These are phyloP conservation scores for rabbit (Oryctolagus cuniculus) DNA, from an alignment of 2,113 vertebrate species.

Conservation along the genomic window DNA sequence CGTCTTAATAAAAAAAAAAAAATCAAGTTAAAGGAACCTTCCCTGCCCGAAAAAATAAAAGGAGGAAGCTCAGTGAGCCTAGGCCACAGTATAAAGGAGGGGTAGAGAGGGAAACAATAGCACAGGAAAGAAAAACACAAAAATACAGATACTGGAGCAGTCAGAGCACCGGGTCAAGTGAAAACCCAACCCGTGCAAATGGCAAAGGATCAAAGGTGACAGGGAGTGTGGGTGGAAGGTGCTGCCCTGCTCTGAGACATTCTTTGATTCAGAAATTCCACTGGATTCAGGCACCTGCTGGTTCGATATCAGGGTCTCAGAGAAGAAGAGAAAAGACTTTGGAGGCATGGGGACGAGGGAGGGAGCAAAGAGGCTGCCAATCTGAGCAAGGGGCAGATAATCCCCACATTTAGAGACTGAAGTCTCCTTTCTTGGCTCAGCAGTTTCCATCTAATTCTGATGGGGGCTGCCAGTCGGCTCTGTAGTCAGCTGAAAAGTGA, in stretches of 20 bases:
- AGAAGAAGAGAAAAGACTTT: conserved; percentile 76
- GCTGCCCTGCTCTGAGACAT: conserved; percentile 76
- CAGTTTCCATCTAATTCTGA: conserved; percentile 80
- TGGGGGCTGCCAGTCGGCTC: conserved; percentile 68
- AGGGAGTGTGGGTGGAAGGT: conserved; percentile 80
- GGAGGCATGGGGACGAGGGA: not conserved
- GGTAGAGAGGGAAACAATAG: conserved; percentile 44
- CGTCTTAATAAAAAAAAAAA: not conserved
- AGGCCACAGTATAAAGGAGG: conserved; percentile 31
- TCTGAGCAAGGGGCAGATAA: conserved; percentile 68
- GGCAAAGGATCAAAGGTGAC: conserved; percentile 84
- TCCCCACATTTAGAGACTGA: conserved; percentile 39
- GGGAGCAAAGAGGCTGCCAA: conserved; percentile 49
- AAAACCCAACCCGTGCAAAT: conserved; percentile 83
- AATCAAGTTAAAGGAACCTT: not conserved
- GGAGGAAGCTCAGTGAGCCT: conserved; percentile 16
- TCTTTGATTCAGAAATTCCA: conserved; percentile 73
- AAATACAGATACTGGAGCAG: conserved; percentile 73
- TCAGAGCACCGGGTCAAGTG: conserved; percentile 73
- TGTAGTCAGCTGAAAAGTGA: conserved; percentile 73
- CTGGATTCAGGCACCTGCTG: conserved; percentile 83
- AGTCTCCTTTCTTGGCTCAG: conserved; percentile 65
- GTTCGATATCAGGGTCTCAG: conserved; percentile 67
- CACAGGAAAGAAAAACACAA: conserved; percentile 67
- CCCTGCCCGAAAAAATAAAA: not conserved